These are phyloP conservation scores for Turritopsis dohrnii DNA, from an alignment of 30 jellyfish, hydroid and myxozoan species.

Conservation along the genomic window DNA sequence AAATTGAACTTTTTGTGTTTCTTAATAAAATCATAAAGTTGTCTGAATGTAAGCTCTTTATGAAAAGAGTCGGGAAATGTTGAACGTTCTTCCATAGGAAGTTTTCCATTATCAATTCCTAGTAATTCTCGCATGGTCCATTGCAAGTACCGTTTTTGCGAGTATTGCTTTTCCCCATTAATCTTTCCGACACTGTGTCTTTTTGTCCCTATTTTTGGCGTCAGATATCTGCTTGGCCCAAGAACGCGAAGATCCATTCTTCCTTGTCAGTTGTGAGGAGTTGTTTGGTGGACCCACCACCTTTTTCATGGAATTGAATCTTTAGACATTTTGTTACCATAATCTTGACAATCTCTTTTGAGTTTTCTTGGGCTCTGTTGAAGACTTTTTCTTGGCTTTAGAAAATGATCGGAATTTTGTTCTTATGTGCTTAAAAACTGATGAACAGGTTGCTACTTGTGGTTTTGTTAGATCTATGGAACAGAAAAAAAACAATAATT, in stretches of 20 bases:
- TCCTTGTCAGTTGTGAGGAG: conserved; percentile 22
- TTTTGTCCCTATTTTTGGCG: conserved; percentile 25
- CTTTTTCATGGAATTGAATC: neutral
- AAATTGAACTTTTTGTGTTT: neutral
- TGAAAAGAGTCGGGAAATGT: no score
- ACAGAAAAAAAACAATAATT: neutral
- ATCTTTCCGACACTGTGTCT: conserved; percentile 30
- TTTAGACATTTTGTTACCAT: conserved; percentile 9
- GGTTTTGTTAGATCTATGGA: neutral
- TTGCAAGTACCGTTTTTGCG: conserved; percentile 31
- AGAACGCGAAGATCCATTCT: conserved; percentile 8
- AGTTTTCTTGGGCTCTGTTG: conserved; percentile 27
- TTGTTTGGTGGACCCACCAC: neutral
- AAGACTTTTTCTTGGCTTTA: conserved; percentile 31
- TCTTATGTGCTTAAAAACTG: conserved; percentile 25
- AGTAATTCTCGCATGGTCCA: conserved; percentile 46
- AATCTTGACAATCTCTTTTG: neutral
- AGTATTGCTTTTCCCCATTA: conserved; percentile 35
- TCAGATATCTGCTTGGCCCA: conserved; percentile 15
- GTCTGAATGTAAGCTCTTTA: no score
- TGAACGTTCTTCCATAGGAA: no score
- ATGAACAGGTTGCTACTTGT: neutral
- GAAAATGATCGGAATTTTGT: conserved; percentile 29
- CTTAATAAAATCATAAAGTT: neutral
- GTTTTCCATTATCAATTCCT: no score